Evolutionary conservation across 2,113 vertebrate genomes (phyloP), one percentile per base, ranked within the genome.

Genomic region (Campylorhamphus procurvoides): DNA sequence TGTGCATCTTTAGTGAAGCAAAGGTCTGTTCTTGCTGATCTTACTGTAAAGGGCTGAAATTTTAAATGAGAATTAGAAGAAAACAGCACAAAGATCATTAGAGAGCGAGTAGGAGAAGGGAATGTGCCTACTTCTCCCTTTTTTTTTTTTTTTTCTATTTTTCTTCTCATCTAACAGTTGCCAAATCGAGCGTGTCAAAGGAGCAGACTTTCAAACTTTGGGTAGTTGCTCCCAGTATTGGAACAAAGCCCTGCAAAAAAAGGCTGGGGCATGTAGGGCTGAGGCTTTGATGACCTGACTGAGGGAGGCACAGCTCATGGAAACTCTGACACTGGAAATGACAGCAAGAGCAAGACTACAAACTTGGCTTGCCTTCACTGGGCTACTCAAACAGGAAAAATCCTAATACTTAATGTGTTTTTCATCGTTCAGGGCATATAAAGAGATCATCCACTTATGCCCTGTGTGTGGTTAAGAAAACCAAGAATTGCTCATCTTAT

Each of bases 1-100:
- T 97, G 84, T 96, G 58, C 77, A 39, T 94, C 84, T 79, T 94
- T 83, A 25, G 50, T 94, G 76, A 96, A 94, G 60, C 52, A 84
- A 68, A 37, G 73, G 40, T 56, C 88, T 96, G 89, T 96, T 96
- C 83, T 94, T 87, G 69, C 62, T 69, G 91, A 60, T 87, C 49
- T 77, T 28, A 33, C 64, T 92, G 79, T 18, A 39, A 86, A 40
- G 39, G 56, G 27, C 72, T 86, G 79, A 90, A 88, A 69, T 90
- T 93, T 93, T 89, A 86, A 93, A 59, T 63, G n/a, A 78, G 44
- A 50, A 78, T 84, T 78, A 29, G 60, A 90, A 92, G 33, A 42
- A 88, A 90, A 84, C 19, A 78, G 33, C 72, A 86, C 93, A 93
- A 95, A 86, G 76, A 58, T 75, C 60, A 40, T 64, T 92, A 63